These are phyloP conservation scores for Siniperca knerii DNA, from an alignment of 2,113 vertebrate genomes.

Conservation along the genomic window DNA sequence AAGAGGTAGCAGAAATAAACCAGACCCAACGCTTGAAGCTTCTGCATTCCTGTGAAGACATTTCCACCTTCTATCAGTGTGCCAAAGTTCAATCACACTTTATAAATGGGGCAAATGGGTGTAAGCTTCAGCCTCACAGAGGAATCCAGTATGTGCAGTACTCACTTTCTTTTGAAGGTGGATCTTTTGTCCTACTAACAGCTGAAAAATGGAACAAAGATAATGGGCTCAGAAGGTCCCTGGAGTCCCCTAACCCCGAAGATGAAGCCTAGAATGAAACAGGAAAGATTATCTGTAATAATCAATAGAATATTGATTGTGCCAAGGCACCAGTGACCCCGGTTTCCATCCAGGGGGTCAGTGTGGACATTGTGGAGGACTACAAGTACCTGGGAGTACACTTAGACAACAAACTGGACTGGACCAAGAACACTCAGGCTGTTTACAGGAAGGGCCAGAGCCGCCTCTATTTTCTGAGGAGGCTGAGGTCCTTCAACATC, in stretches of 20 bases:
- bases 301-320: neutral
- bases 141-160: neutral
- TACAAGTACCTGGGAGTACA: no score
- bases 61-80: neutral
- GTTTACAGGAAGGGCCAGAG: no score
- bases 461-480: no score
- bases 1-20: constrained; percentile 96
- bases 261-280: constrained; percentile 78
- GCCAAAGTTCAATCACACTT: constrained; percentile 3
- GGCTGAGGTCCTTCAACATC: no score
- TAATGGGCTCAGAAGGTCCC: constrained; percentile 90
- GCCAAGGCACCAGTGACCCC: no score
- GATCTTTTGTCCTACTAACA: constrained; percentile 83
- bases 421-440: no score
- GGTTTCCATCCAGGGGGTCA: no score
- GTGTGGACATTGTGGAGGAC: no score
- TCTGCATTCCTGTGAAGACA: constrained; percentile 83
- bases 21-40: constrained; percentile 89
- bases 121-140: neutral
- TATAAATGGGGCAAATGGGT: neutral
- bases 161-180: constrained; percentile 84
- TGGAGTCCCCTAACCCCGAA: constrained; percentile 82
- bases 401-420: no score
- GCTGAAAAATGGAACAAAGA: constrained; percentile 93
- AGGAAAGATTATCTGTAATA: neutral